Evolutionary conservation across 2,888 invertebrate genomes (phyloP).

Genomic region (Ecliptopera silaceata): DNA sequence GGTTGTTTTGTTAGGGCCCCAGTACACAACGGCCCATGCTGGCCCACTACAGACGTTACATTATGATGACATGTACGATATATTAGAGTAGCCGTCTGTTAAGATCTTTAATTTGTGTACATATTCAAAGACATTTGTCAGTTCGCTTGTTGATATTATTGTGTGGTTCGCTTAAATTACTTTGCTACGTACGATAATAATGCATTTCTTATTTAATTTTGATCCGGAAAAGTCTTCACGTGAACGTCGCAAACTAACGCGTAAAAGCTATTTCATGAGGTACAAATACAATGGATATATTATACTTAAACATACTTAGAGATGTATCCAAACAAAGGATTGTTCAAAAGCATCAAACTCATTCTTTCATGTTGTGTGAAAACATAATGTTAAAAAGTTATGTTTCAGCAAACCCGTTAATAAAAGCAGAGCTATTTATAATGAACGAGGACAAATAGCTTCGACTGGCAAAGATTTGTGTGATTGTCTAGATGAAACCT

Average conservation of each 20-base stretch:
- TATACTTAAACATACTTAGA: neutral
- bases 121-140: too few relatives aligned
- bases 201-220: slow-evolving; percentile 83
- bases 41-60: too few relatives aligned
- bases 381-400: neutral
- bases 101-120: too few relatives aligned
- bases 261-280: slow-evolving; percentile 80
- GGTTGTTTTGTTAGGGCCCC: too few relatives aligned
- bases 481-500: slow-evolving; percentile 90
- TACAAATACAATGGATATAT: neutral
- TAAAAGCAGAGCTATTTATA: slow-evolving; percentile 85
- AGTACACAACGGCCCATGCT: too few relatives aligned
- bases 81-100: too few relatives aligned
- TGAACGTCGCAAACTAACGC: slow-evolving; percentile 89
- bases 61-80: too few relatives aligned
- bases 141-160: too few relatives aligned
- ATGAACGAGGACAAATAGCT: slow-evolving; percentile 87
- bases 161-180: too few relatives aligned
- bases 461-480: slow-evolving; percentile 88
- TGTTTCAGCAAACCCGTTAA: slow-evolving; percentile 56
- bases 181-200: slow-evolving; percentile 21
- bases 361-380: too few relatives aligned
- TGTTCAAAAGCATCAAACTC: too few relatives aligned
- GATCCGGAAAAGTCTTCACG: slow-evolving; percentile 91
- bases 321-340: neutral